A percentile compares a stretch with the other conserved stretches of the same genome.
Conservation (phyloP, 2,113 vertebrate species). For the Silurus asotus region DNA sequence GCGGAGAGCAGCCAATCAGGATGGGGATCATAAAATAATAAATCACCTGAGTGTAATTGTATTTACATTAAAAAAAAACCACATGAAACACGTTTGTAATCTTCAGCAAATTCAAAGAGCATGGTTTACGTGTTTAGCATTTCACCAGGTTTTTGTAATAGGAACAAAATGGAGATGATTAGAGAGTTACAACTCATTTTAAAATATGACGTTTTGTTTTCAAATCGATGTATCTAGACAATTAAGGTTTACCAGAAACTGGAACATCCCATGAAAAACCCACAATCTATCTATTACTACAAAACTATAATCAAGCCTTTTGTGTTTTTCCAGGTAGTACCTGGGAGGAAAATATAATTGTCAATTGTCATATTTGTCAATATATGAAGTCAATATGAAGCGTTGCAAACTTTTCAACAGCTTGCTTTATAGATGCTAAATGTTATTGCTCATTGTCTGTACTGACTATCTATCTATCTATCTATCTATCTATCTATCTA, state of each 20-base stretch:
- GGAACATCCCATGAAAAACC: background rate
- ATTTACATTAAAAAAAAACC: constrained; percentile 10
- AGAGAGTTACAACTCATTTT: background rate
- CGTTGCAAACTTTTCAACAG: background rate
- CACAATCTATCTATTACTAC: background rate
- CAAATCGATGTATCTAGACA: background rate
- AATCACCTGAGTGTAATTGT: background rate
- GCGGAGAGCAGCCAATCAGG: constrained; percentile 36
- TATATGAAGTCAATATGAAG: constrained; percentile 21
- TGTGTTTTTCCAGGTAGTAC: background rate
- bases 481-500: background rate
- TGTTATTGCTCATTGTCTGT: background rate
- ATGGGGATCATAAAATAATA: constrained; percentile 38
- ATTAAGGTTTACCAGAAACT: background rate
- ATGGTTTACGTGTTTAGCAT: background rate
- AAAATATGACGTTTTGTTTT: constrained; percentile 1
- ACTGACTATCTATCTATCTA: background rate
- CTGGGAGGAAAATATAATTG: background rate
- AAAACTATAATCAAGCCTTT: background rate
- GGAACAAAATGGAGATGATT: background rate
- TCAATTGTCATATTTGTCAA: background rate
- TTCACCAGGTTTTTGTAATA: background rate
- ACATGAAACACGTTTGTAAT: background rate
- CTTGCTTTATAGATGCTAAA: background rate
- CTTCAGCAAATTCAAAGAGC: background rate